These are phyloP conservation scores for Camponotus vicinus DNA, from an alignment of 1,140 invertebrate genomes.

Conservation along the genomic window DNA sequence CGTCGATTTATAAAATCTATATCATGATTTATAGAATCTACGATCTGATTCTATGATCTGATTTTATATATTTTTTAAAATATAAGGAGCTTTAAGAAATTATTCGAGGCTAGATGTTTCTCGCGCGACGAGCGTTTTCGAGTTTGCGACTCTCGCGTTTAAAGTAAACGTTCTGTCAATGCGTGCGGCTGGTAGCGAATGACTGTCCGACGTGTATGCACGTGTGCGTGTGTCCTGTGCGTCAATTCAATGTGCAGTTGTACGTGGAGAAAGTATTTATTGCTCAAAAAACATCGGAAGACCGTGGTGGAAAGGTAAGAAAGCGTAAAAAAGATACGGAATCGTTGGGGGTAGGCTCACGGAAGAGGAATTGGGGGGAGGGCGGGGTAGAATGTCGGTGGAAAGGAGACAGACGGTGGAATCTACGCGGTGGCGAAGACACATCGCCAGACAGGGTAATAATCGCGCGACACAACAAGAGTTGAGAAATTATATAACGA, in stretches of 20 bases:
- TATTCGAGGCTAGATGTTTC: background rate
- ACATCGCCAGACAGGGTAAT: slow-evolving; percentile 70
- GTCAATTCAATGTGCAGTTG: slow-evolving; percentile 86
- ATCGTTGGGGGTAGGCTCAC: slow-evolving; percentile 68
- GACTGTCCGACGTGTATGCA: slow-evolving; percentile 65
- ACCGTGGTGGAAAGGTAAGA: slow-evolving; percentile 71
- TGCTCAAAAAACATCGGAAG: slow-evolving; percentile 85
- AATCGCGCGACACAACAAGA: slow-evolving; percentile 62
- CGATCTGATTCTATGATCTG: background rate
- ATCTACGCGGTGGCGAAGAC: slow-evolving; percentile 34
- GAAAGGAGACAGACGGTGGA: slow-evolving; percentile 36
- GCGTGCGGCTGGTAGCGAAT: slow-evolving; percentile 68
- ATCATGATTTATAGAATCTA: slow-evolving; percentile 15
- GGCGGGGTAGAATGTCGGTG: slow-evolving; percentile 24
- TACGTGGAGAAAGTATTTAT: slow-evolving; percentile 87
- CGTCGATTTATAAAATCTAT: slow-evolving; percentile 12
- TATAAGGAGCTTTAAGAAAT: background rate
- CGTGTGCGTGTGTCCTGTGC: slow-evolving; percentile 81
- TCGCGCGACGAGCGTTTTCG: background rate
- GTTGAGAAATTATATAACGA: slow-evolving; percentile 44
- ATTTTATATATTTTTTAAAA: slow-evolving; percentile 11
- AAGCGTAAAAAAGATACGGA: slow-evolving; percentile 65
- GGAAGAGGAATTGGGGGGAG: slow-evolving; percentile 70
- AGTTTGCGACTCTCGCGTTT: background rate
- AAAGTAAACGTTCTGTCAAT: slow-evolving; percentile 55